Evolutionary conservation across 2,888 invertebrate species (phyloP), one percentile per base, ranked within the genome.

Genomic region (Thereva nobilitata): DNA sequence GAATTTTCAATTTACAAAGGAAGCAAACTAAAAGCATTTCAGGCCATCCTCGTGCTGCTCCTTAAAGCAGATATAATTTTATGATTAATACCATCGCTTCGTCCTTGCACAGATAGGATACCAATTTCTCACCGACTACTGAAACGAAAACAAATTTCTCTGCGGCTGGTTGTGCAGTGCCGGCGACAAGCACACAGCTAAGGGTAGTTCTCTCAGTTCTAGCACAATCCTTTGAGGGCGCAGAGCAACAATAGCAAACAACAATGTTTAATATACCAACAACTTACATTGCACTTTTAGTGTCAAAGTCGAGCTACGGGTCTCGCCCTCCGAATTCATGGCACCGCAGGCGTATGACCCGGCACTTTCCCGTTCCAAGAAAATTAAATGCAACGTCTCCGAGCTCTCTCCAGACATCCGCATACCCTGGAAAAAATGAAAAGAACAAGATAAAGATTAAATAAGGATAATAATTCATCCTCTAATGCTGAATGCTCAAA

Each of bases 291-390:
- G 86, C 72, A 93, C 87, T 78, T 85, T 87, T 59, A 93, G 82
- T 66, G 86, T 85, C 68, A 91, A 82, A 5, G 91, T 87, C 64
- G 89, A 86, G 76, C 93, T 93, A 72, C 89, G 84, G 3, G 90
- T 89, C 77, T 90, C 90, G 54, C 93, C 93, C 76, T 93, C 91
- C 1, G 87, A 83, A 77, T 94, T 94, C 69, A 86, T 84, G 4
- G 92, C 93, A 63, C 90, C 86, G 77, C 94, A 94, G 38, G 90
- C 86, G 79, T 93, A 95, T 65, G 89, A 86, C 2, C 92, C 91
- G 0, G 88, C 86, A 73, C 89, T 89, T 72, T 87, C 86, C 71
- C 90, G 84, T 71, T 86, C 85, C 71, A 93, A 82, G 65, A 86
- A 86, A 74, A 86, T 85, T 67, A 93, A 83, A 69, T 88, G 84